Percentiles rank a stretch among this genome's conserved stretches.
phyloP scores from a whole-genome alignment of 2,113 vertebrate species.

The Phycodurus eques region DNA sequence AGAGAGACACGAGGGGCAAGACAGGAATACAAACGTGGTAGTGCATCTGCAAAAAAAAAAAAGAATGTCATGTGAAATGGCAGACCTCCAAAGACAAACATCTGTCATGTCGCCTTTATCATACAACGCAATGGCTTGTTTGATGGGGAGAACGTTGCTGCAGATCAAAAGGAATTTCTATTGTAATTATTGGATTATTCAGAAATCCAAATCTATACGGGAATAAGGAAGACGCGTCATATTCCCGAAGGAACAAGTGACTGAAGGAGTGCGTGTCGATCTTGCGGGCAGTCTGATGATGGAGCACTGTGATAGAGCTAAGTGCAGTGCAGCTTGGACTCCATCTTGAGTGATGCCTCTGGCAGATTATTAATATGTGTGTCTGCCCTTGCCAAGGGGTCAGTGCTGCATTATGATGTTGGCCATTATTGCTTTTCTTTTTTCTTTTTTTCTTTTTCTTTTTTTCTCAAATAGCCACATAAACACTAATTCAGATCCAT shows the following conservation, averaged over 20 bases:
- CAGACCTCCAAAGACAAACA: constrained; percentile 14
- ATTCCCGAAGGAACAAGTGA: constrained; percentile 10
- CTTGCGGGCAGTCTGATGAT: constrained; percentile 16
- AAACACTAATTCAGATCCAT: neutral
- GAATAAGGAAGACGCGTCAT: constrained; percentile 18
- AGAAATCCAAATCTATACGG: constrained; percentile 1
- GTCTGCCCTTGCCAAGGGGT: constrained; percentile 56
- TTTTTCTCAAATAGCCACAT: neutral
- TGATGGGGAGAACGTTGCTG: constrained; percentile 4
- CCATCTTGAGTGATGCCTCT: constrained; percentile 61
- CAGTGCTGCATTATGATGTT: constrained; percentile 35
- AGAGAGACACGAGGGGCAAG: neutral
- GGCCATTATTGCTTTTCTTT: constrained; percentile 23
- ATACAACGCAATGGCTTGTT: constrained; percentile 9
- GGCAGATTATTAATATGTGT: constrained; percentile 53
- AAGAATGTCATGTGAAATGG: constrained; percentile 9
- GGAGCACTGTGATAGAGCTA: constrained; percentile 26
- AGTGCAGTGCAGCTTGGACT: constrained; percentile 47
- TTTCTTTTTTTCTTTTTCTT: constrained; percentile 5
- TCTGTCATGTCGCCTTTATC: constrained; percentile 25
- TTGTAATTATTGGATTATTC: constrained; percentile 19
- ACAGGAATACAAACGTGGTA: constrained; percentile 28
- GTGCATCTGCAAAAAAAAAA: constrained; percentile 10
- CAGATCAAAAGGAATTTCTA: constrained; percentile 8
- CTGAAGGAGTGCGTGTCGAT: constrained; percentile 9